A percentile compares a stretch with the other conserved stretches of the same genome.
These are phyloP conservation scores for Menidia menidia DNA, from an alignment of 2,797 vertebrate genomes.

Conservation along the genomic window DNA sequence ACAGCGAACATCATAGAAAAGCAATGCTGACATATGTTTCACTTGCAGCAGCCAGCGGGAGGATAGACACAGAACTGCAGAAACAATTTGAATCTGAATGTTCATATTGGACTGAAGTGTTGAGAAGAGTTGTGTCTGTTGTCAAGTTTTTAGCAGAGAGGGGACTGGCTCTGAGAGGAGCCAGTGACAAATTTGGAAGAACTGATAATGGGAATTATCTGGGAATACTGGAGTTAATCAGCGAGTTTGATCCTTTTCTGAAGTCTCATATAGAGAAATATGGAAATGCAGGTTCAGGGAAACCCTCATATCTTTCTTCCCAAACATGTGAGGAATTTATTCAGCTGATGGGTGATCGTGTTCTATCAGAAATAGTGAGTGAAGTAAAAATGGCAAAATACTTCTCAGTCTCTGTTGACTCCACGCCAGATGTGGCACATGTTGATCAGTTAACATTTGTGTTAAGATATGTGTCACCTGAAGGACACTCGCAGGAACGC, in stretches of 20 bases:
- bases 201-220: constrained; percentile 5
- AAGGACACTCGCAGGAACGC: not conserved
- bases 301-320: not conserved
- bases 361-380: not conserved
- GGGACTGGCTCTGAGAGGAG: not conserved
- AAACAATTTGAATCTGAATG: no score
- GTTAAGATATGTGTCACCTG: constrained; percentile 4
- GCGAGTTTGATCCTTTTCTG: not conserved
- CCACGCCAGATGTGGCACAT: constrained; percentile 4
- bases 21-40: not conserved
- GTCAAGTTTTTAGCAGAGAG: not conserved
- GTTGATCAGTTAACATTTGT: constrained; percentile 5
- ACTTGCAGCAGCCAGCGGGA: not conserved
- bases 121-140: constrained; percentile 6
- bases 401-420: not conserved
- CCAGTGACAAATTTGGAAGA: not conserved
- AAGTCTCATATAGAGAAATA: not conserved
- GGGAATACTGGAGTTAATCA: not conserved
- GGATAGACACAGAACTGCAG: no score
- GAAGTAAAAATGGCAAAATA: not conserved
- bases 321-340: not conserved
- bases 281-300: constrained; percentile 5
- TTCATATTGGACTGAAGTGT: not conserved
- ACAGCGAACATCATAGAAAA: constrained; percentile 1
- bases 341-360: not conserved